phyloP scores from a whole-genome alignment of 37 sponge, comb jelly and placozoan species.

The Ianthella basta region DNA sequence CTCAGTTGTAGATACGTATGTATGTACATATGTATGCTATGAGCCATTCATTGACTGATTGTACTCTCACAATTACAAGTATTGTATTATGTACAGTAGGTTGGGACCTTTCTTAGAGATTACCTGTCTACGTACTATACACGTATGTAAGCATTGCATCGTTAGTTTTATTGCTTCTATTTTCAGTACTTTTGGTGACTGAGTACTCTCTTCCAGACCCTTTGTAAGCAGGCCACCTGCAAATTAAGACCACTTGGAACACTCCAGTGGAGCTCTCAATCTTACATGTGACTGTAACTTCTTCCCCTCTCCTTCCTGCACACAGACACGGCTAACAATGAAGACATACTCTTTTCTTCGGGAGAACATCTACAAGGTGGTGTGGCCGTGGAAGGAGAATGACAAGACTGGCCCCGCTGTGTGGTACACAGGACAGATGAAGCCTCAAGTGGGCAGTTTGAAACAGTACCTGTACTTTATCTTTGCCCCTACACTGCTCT shows the following conservation, averaged over 20 bases:
- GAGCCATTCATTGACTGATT: background rate
- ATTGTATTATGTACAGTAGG: no score
- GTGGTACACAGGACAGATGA: conserved; percentile 83
- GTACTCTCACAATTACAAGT: background rate
- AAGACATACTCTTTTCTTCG: conserved; percentile 83
- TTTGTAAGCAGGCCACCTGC: no score
- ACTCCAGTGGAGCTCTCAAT: no score
- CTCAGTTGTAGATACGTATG: no score
- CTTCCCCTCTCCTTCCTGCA: background rate
- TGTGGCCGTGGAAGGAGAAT: conserved; percentile 72
- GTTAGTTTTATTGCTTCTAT: background rate
- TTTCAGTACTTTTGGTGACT: no score
- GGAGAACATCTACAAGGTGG: conserved; percentile 86
- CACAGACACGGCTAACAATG: conserved; percentile 65
- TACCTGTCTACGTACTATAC: no score
- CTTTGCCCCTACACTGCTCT: conserved; percentile 84
- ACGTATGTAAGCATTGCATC: no score
- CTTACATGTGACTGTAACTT: no score
- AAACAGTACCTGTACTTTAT: conserved; percentile 80
- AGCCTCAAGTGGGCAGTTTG: conserved; percentile 67
- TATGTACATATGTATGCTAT: no score
- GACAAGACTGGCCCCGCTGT: conserved; percentile 71
- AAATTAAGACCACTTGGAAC: no score
- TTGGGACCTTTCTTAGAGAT: no score
- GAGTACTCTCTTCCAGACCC: no score